Conservation (phyloP, 2,113 vertebrate species). For the Lampris incognitus region DNA sequence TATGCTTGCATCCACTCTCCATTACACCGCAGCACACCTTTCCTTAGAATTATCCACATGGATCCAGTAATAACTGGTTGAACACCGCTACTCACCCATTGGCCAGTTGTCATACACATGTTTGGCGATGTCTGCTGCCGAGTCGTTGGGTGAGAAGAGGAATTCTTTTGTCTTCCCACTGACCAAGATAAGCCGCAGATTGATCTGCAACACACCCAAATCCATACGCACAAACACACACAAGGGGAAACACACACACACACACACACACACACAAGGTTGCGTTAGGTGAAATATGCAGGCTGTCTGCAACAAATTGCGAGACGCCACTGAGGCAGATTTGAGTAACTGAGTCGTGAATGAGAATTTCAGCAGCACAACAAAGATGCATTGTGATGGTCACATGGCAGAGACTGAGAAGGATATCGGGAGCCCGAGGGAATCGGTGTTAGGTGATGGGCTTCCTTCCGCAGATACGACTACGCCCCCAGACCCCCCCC, state of each 20-base stretch:
- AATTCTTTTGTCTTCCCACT: slow-evolving; percentile 99
- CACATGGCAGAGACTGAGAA: slow-evolving; percentile 19
- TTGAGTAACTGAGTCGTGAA: too few relatives aligned
- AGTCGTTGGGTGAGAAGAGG: slow-evolving; percentile 96
- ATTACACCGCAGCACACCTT: too few relatives aligned
- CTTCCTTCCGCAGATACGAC: slow-evolving; percentile 28
- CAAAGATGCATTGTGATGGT: too few relatives aligned
- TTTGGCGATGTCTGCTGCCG: slow-evolving; percentile 96
- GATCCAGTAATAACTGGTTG: too few relatives aligned
- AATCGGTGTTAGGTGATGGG: slow-evolving; percentile 1
- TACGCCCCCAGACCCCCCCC: too few relatives aligned
- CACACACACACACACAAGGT: slow-evolving; percentile 17
- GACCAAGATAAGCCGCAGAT: slow-evolving; percentile 96
- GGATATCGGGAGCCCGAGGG: slow-evolving; percentile 45
- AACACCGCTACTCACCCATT: slow-evolving; percentile 88
- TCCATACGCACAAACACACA: slow-evolving; percentile 16
- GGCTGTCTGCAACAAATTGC: too few relatives aligned
- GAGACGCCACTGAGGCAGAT: background rate
- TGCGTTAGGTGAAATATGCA: background rate
- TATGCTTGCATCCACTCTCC: too few relatives aligned
- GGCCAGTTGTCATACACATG: slow-evolving; percentile 99
- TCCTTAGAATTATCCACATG: too few relatives aligned
- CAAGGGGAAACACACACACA: background rate
- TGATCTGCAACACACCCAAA: slow-evolving; percentile 87
- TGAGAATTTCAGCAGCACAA: too few relatives aligned